Conservation (phyloP, 2,113 vertebrate species). For the Cnemophilus loriae region DNA sequence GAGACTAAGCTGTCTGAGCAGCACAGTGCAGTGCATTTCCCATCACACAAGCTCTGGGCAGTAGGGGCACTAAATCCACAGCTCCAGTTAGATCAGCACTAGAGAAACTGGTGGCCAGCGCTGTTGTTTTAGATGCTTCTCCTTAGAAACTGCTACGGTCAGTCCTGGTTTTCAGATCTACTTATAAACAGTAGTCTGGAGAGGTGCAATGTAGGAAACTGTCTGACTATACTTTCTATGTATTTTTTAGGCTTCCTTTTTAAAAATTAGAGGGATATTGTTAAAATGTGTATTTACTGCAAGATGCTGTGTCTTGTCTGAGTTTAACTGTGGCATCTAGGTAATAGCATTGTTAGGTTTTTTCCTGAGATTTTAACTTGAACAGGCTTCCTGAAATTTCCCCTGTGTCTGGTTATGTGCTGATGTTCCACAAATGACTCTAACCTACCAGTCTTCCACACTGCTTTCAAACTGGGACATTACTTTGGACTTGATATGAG, state of each 20-base stretch:
- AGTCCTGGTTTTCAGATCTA: neutral
- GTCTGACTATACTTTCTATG: neutral
- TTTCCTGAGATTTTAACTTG: neutral
- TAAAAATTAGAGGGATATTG: neutral
- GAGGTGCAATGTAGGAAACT: neutral
- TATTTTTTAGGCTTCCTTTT: neutral
- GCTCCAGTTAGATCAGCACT: neutral
- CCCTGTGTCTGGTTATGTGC: neutral
- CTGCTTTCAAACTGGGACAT: slow-evolving; percentile 29
- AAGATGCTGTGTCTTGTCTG: neutral
- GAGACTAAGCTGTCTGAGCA: neutral
- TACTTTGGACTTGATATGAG: neutral
- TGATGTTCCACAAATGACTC: neutral
- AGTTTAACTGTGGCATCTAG: neutral
- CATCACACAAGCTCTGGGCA: neutral
- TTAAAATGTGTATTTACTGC: neutral
- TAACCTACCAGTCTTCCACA: slow-evolving; percentile 12
- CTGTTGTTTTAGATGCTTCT: neutral
- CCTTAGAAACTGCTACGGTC: neutral
- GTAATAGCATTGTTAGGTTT: neutral
- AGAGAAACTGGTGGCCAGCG: neutral
- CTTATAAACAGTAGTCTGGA: neutral
- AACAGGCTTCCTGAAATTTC: neutral
- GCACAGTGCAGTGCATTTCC: fast-evolving
- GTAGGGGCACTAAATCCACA: neutral